Evolutionary conservation across 1,140 invertebrate genomes (phyloP).

Genomic region (Forficula auricularia): DNA sequence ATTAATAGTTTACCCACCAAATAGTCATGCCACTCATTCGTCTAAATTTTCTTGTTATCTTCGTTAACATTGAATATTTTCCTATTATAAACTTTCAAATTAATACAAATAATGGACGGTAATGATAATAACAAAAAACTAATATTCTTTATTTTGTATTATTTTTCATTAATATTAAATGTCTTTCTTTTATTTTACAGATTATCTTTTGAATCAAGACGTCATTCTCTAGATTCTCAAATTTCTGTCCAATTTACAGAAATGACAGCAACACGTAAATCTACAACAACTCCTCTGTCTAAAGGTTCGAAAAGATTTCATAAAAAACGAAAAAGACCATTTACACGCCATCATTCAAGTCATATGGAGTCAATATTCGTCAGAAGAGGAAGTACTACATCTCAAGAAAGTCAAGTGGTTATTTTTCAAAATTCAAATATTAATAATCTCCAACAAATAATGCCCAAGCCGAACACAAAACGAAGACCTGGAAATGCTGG

Average conservation of each 20-base stretch:
- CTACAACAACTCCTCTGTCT: conserved; percentile 17
- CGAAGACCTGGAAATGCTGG: conserved; percentile 34
- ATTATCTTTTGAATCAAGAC: conserved; percentile 61
- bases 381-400: conserved; percentile 54
- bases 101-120: too few relatives aligned
- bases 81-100: too few relatives aligned
- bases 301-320: conserved; percentile 11
- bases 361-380: conserved; percentile 19
- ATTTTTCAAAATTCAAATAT: conserved; percentile 21
- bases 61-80: too few relatives aligned
- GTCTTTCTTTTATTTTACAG: conserved; percentile 30
- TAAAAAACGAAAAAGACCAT: conserved; percentile 20
- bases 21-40: too few relatives aligned
- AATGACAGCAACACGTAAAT: conserved; percentile 47
- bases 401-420: conserved; percentile 55
- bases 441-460: conserved; percentile 14
- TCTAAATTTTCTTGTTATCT: too few relatives aligned
- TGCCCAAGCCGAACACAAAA: conserved; percentile 23
- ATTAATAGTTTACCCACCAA: too few relatives aligned
- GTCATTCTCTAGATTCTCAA: conserved; percentile 70
- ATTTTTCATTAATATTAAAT: too few relatives aligned
- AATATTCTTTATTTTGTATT: too few relatives aligned
- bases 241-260: conserved; percentile 65
- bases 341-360: conserved; percentile 8
- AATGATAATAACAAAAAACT: too few relatives aligned